phyloP scores from a whole-genome alignment of 2,113 vertebrate species.

The Otis tarda region DNA sequence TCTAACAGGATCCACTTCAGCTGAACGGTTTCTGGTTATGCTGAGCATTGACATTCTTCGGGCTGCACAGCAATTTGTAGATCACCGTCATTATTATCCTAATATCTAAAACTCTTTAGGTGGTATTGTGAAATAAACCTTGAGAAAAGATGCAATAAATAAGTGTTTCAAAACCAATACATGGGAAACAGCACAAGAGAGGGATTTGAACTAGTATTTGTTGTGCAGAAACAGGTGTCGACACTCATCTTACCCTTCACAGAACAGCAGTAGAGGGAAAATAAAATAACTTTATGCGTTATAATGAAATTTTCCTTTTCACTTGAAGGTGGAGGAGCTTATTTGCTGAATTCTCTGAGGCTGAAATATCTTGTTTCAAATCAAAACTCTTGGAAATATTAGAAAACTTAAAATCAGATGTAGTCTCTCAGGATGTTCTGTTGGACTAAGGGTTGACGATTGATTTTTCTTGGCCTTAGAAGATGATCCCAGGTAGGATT shows the following conservation, averaged over 20 bases:
- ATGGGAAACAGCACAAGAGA: not conserved
- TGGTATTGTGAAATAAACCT: not conserved
- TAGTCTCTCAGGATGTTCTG: not conserved
- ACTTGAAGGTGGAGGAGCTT: not conserved
- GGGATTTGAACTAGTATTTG: not conserved
- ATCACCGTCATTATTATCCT: not conserved
- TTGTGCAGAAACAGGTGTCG: not conserved
- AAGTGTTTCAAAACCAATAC: not conserved
- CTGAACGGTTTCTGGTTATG: not conserved
- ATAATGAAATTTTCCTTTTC: not conserved
- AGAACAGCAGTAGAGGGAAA: not conserved
- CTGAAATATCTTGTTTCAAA: not conserved
- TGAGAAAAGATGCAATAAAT: not conserved
- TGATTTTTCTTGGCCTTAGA: slow-evolving; percentile 31
- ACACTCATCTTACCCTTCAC: not conserved
- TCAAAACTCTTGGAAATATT: not conserved
- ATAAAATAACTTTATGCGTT: not conserved
- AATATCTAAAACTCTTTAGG: not conserved
- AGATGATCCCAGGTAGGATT: slow-evolving; percentile 24
- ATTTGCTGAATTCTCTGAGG: not conserved
- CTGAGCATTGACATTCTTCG: not conserved
- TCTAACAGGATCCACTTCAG: not conserved
- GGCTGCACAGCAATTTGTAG: not conserved
- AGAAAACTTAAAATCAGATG: not conserved
- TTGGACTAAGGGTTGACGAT: not conserved